Conservation (phyloP, 37 sponge, comb jelly and placozoan species). For the Beroe forskalii region DNA sequence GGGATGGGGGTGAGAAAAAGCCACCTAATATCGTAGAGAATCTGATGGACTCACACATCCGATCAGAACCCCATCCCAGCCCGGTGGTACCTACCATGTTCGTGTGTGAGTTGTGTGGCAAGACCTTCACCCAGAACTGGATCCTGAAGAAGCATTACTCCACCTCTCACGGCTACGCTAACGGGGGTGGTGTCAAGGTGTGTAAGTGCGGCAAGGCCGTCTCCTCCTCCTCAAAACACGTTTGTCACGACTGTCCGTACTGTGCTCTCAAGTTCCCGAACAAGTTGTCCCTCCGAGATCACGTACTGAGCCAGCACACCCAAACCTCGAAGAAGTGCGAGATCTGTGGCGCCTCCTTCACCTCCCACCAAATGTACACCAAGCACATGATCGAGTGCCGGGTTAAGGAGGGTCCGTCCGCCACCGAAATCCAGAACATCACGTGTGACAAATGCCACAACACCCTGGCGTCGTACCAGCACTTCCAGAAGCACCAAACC, state of each 20-base stretch:
- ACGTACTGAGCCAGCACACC: background rate
- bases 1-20: background rate
- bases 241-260: background rate
- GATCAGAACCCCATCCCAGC: constrained; percentile 31
- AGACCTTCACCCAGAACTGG: constrained; percentile 43
- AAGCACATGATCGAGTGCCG: constrained; percentile 38
- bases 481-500: background rate
- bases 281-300: constrained; percentile 29
- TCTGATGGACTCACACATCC: constrained; percentile 22
- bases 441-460: background rate
- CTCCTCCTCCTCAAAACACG: background rate
- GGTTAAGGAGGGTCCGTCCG: background rate
- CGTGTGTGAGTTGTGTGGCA: constrained; percentile 14
- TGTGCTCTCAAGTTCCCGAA: constrained; percentile 43
- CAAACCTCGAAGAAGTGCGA: constrained; percentile 7
- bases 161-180: constrained; percentile 7
- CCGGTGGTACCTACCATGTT: background rate
- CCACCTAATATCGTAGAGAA: background rate
- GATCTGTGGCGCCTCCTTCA: background rate
- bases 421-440: background rate
- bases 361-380: constrained; percentile 38
- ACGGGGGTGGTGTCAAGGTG: background rate
- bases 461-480: background rate
- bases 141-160: constrained; percentile 38
- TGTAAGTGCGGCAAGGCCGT: background rate